These are phyloP conservation scores for Eupithecia insigniata DNA, from an alignment of 2,888 invertebrate species.

Conservation along the genomic window DNA sequence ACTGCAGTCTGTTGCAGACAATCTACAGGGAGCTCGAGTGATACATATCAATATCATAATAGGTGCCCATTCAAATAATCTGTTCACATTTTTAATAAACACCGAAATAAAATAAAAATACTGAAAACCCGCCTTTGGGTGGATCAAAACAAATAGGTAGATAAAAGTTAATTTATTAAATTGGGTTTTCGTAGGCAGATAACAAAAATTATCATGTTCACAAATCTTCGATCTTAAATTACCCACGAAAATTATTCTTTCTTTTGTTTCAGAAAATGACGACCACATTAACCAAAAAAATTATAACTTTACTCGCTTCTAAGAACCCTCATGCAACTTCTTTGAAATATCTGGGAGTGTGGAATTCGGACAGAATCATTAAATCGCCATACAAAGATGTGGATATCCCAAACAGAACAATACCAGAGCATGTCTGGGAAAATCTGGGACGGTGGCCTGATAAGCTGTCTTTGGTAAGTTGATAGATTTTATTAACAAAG, in stretches of 20 bases:
- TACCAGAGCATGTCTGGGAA: slow-evolving; percentile 86
- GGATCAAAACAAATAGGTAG: neutral
- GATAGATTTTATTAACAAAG: neutral
- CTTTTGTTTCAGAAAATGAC: slow-evolving; percentile 52
- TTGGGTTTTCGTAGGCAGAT: neutral
- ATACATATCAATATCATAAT: too few relatives aligned
- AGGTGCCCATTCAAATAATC: neutral
- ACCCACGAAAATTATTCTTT: neutral
- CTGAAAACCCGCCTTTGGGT: neutral
- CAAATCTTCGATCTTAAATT: neutral
- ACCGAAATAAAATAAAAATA: neutral
- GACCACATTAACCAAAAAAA: slow-evolving; percentile 38
- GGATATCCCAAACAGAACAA: slow-evolving; percentile 75
- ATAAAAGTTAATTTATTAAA: neutral
- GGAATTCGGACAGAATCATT: slow-evolving; percentile 66
- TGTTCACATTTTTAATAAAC: neutral
- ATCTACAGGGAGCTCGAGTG: too few relatives aligned
- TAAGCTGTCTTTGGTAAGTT: slow-evolving; percentile 86
- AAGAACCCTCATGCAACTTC: slow-evolving; percentile 39
- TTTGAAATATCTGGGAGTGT: slow-evolving; percentile 49
- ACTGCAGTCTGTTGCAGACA: too few relatives aligned
- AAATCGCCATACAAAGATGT: slow-evolving; percentile 80
- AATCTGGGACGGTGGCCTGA: slow-evolving; percentile 86
- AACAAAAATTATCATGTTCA: neutral
- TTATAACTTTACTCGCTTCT: slow-evolving; percentile 44